Evolutionary conservation across 2,113 vertebrate species (phyloP), one percentile per base, ranked within the genome.

Genomic region (Artemisiospiza belli): DNA sequence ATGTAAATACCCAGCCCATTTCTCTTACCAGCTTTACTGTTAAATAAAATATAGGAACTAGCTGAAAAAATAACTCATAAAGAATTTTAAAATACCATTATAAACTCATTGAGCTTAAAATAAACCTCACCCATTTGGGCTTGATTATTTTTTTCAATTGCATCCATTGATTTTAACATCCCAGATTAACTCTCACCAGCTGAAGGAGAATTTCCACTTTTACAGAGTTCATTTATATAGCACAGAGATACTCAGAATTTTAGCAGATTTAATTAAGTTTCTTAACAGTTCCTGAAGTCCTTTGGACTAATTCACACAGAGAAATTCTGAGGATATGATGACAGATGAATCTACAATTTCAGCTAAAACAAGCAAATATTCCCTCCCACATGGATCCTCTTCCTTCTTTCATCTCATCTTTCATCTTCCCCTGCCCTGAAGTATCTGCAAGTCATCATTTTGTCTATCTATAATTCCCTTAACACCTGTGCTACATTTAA

Each of bases 291-390:
- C 6, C 16, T 49, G 9, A 91, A 68, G 46, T 80, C 52, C 62
- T 92, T 91, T 83, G 67, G 11, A 83, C 39, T 83, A 88, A 69
- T 69, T 83, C 51, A 77, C 15, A 46, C 30, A 67, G 92, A 85
- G 44, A 63, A 54, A 13, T 92, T 86, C 43, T 96, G 61, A 55
- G 31, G 63, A 46, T 51, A 86, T 1, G 2, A 88, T 55, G 39
- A 51, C 9, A 86, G 51, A 86, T 30, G 76, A 86, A 83, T 69
- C 63, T 69, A 77, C 58, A 86, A 20, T 92, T 92, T 80, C 64
- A 52, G 64, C 47, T 95, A 92, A 93, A 95, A 59, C 68, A 86
- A 90, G 80, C 43, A 94, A 94, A 91, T 90, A 93, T 86, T 93
- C 35, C 57, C 64, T 81, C 92, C 92, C 51, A 63, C 86, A 39